Percentiles rank a stretch among this genome's conserved stretches.
phyloP scores from a whole-genome alignment of 2,113 vertebrate species.

The Malurus cyaneus region DNA sequence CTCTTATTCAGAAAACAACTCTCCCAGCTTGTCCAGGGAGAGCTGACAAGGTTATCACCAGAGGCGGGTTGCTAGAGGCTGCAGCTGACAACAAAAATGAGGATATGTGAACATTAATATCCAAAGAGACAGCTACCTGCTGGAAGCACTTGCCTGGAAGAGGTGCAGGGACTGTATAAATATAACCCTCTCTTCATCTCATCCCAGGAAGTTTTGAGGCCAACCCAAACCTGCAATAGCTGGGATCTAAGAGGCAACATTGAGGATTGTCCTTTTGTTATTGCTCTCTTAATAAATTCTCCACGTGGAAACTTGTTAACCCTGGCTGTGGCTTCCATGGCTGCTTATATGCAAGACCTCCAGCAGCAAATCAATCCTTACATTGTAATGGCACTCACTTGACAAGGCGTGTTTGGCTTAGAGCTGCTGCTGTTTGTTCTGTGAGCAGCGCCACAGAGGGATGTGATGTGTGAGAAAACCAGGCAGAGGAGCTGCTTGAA shows the following conservation, averaged over 20 bases:
- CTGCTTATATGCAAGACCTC: slow-evolving; percentile 64
- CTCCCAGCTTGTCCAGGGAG: not conserved
- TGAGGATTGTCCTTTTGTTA: slow-evolving; percentile 37
- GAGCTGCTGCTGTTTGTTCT: slow-evolving; percentile 61
- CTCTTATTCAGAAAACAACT: not conserved
- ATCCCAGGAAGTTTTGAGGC: not conserved
- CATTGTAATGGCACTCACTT: slow-evolving; percentile 51
- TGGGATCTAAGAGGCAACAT: slow-evolving; percentile 18
- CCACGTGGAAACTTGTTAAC: slow-evolving; percentile 38
- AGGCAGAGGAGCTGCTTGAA: slow-evolving; percentile 8
- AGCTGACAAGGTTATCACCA: not conserved
- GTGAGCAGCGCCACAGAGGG: not conserved
- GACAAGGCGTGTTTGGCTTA: slow-evolving; percentile 69
- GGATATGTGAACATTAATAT: not conserved
- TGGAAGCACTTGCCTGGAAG: slow-evolving; percentile 19
- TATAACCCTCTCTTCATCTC: not conserved
- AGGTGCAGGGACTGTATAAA: not conserved
- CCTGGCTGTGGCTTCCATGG: slow-evolving; percentile 12
- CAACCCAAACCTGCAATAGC: not conserved
- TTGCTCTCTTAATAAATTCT: slow-evolving; percentile 55
- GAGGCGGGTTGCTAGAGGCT: not conserved
- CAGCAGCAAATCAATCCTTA: slow-evolving; percentile 66
- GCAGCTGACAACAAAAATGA: not conserved
- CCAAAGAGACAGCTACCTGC: slow-evolving; percentile 21
- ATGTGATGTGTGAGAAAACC: slow-evolving; percentile 15